A percentile compares a stretch with the other conserved stretches of the same genome.
Conservation (phyloP, 92 coral and sea anemone genomes). For the Montipora capitata region DNA sequence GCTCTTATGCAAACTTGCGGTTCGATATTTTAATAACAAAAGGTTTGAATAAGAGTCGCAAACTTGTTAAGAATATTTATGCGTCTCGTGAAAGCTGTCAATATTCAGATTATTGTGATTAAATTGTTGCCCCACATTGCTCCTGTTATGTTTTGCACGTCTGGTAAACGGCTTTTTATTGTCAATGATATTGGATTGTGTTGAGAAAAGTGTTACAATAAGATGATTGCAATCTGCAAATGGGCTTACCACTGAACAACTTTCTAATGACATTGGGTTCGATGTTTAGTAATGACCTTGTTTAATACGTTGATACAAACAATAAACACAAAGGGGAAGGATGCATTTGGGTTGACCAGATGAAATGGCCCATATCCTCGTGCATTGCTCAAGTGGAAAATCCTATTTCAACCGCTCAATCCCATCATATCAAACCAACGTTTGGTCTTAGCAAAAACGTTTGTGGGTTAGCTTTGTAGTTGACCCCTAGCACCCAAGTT, state of each 20-base stretch:
- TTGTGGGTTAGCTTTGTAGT: no score
- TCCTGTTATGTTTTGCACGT: not conserved
- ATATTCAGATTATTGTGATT: not conserved
- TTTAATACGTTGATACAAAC: no score
- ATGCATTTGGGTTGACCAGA: no score
- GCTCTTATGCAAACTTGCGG: not conserved
- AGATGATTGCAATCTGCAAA: not conserved
- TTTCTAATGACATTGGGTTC: no score
- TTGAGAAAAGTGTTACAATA: not conserved
- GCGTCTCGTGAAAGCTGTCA: slow-evolving; percentile 9
- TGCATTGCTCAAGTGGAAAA: no score
- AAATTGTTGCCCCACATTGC: not conserved
- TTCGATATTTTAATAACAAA: slow-evolving; percentile 44
- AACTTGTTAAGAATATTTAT: not conserved
- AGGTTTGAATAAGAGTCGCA: not conserved
- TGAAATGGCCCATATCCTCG: no score
- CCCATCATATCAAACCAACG: no score
- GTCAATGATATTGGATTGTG: not conserved
- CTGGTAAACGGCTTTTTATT: not conserved
- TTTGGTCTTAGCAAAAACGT: no score
- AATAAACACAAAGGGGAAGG: no score
- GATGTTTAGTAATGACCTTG: no score
- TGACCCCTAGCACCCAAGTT: no score
- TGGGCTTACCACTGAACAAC: not conserved
- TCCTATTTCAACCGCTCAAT: no score